Conservation (phyloP, 37 sponge, comb jelly and placozoan genomes). For the Eunapius fragilis region DNA sequence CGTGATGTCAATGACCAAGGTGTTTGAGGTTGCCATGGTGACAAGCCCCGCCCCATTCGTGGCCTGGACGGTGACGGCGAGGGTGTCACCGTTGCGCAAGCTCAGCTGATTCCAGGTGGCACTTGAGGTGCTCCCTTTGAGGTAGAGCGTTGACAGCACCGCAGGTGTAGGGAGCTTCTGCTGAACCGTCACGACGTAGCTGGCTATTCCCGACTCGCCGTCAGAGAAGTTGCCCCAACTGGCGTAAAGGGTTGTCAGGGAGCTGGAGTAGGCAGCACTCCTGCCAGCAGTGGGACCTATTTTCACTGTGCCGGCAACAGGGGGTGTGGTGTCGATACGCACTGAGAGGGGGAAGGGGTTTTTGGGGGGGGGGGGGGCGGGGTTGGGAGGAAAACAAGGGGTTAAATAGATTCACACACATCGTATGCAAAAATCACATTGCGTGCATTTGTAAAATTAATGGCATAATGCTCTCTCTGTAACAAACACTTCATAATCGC, state of each 20-base stretch:
- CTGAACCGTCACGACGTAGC: conserved; percentile 49
- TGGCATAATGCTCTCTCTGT: no score
- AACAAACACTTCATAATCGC: no score
- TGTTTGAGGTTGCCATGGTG: conserved; percentile 29
- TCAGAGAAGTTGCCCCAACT: conserved; percentile 72
- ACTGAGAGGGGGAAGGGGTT: conserved; percentile 56
- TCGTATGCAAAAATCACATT: no score
- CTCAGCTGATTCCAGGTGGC: conserved; percentile 32
- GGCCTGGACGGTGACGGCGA: conserved; percentile 42
- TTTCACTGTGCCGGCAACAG: conserved; percentile 45
- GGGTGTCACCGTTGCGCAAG: conserved; percentile 53
- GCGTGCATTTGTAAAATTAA: no score
- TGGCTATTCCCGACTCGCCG: conserved; percentile 68
- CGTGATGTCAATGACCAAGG: conserved; percentile 55
- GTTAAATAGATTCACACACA: no score
- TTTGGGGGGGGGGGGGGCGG: no score
- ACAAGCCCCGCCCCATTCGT: conserved; percentile 59
- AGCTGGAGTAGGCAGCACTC: conserved; percentile 43
- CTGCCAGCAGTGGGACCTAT: conserved; percentile 31
- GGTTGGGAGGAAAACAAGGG: no score
- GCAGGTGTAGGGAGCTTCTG: background rate
- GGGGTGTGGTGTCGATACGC: conserved; percentile 67
- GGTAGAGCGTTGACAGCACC: background rate
- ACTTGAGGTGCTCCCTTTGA: conserved; percentile 2
- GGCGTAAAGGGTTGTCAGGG: conserved; percentile 37